Evolutionary conservation across 2,797 vertebrate species (phyloP).

Genomic region (Neosalanx taihuensis): DNA sequence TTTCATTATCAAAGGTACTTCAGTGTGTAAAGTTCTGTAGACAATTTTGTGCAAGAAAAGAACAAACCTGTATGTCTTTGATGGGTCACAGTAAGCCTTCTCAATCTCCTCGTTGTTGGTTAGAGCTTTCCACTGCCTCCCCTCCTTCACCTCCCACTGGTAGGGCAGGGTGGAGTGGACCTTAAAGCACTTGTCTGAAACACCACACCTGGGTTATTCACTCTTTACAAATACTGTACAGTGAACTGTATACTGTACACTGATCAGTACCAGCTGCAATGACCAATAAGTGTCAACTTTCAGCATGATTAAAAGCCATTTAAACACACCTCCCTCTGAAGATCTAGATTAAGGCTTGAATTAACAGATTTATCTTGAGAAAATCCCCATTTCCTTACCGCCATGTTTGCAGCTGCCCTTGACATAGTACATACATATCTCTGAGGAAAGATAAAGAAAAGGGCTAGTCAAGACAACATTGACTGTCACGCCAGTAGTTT

Average conservation of each 20-base stretch:
- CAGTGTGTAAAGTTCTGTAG: not conserved
- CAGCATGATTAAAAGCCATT: too few species aligned
- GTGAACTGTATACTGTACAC: too few species aligned
- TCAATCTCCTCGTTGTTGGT: slow-evolving; percentile 43
- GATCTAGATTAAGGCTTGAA: not conserved
- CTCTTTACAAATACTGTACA: too few species aligned
- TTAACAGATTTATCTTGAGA: not conserved
- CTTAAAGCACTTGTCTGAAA: slow-evolving; percentile 37
- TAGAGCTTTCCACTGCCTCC: slow-evolving; percentile 29
- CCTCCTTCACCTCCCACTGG: slow-evolving; percentile 47
- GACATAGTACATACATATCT: slow-evolving; percentile 47
- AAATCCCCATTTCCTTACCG: slow-evolving; percentile 24
- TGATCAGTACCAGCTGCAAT: not conserved
- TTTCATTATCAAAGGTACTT: not conserved
- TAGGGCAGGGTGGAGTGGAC: slow-evolving; percentile 49
- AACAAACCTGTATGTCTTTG: slow-evolving; percentile 33
- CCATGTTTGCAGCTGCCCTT: slow-evolving; percentile 41
- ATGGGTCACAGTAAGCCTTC: slow-evolving; percentile 44
- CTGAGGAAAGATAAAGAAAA: slow-evolving; percentile 14
- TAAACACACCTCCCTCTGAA: too few species aligned
- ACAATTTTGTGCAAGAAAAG: not conserved
- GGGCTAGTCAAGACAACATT: not conserved
- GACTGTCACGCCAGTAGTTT: not conserved
- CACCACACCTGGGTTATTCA: too few species aligned
- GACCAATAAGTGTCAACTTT: not conserved